Percentiles rank a stretch among this genome's conserved stretches.
phyloP scores from a whole-genome alignment of 2,888 invertebrate species.

The Amphipoea lucens region DNA sequence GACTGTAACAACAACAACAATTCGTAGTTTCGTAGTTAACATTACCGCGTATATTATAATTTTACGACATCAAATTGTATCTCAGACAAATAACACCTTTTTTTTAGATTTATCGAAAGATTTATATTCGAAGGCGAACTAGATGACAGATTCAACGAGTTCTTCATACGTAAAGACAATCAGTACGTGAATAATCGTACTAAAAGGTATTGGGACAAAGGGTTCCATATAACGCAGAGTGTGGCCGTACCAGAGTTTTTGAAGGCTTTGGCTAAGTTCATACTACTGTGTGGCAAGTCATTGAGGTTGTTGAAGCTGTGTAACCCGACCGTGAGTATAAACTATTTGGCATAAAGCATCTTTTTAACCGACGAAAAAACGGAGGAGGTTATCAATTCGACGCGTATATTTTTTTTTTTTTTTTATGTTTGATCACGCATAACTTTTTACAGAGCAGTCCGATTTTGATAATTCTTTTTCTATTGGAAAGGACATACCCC shows the following conservation, averaged over 20 bases:
- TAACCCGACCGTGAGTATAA: conserved; percentile 91
- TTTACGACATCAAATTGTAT: background rate
- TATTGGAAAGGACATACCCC: too few relatives aligned
- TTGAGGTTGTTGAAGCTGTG: conserved; percentile 93
- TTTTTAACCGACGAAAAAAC: too few relatives aligned
- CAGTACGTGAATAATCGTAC: conserved; percentile 92
- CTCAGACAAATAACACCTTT: background rate
- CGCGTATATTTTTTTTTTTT: too few relatives aligned
- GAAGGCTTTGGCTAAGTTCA: conserved; percentile 90
- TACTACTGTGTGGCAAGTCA: conserved; percentile 94
- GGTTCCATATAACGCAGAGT: conserved; percentile 88
- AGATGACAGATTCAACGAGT: conserved; percentile 95
- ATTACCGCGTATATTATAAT: background rate
- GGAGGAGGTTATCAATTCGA: too few relatives aligned
- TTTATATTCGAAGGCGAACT: conserved; percentile 96
- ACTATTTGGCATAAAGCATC: too few relatives aligned
- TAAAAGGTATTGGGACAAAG: conserved; percentile 92
- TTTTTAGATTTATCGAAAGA: conserved; percentile 92
- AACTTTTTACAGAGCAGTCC: too few relatives aligned
- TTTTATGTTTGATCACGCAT: too few relatives aligned
- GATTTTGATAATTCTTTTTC: too few relatives aligned
- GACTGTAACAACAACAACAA: too few relatives aligned
- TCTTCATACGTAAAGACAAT: conserved; percentile 94
- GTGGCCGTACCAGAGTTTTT: conserved; percentile 93
- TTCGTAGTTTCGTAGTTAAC: background rate